Conservation (phyloP, 2,888 invertebrate genomes). For the Teleogryllus oceanicus region DNA sequence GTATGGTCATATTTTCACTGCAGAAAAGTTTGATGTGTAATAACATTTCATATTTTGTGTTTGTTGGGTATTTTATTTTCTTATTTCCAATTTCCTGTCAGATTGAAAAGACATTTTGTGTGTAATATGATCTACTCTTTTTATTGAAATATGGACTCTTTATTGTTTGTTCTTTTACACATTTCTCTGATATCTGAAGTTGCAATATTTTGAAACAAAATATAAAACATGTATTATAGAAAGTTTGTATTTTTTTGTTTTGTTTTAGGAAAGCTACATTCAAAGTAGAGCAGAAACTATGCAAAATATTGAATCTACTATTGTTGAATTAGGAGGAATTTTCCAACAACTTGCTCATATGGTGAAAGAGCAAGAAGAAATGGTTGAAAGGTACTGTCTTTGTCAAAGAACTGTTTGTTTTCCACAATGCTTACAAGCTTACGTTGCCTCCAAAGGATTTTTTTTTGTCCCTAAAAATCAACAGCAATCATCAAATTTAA, state of each 20-base stretch:
- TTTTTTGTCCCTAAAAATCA: no score
- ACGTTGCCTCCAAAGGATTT: not conserved
- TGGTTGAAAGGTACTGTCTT: slow-evolving; percentile 69
- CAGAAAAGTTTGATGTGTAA: no score
- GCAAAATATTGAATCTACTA: slow-evolving; percentile 98
- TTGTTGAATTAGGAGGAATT: slow-evolving; percentile 97
- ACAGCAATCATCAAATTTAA: no score
- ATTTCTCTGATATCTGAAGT: no score
- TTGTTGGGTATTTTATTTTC: no score
- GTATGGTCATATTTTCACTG: no score
- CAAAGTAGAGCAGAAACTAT: slow-evolving; percentile 94
- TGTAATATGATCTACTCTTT: no score
- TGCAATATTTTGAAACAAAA: not conserved
- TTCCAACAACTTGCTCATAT: slow-evolving; percentile 94
- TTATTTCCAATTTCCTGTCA: no score
- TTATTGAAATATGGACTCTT: no score
- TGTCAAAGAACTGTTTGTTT: slow-evolving; percentile 22
- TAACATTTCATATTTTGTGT: no score
- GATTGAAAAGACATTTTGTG: no score
- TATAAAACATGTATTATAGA: not conserved
- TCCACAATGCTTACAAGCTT: not conserved
- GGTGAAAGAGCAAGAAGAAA: slow-evolving; percentile 98
- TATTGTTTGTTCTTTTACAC: no score
- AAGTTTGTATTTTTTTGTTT: not conserved
- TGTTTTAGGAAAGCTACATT: slow-evolving; percentile 71